phyloP scores from a whole-genome alignment of 1,140 invertebrate genomes.

The Drosophila ficusphila region DNA sequence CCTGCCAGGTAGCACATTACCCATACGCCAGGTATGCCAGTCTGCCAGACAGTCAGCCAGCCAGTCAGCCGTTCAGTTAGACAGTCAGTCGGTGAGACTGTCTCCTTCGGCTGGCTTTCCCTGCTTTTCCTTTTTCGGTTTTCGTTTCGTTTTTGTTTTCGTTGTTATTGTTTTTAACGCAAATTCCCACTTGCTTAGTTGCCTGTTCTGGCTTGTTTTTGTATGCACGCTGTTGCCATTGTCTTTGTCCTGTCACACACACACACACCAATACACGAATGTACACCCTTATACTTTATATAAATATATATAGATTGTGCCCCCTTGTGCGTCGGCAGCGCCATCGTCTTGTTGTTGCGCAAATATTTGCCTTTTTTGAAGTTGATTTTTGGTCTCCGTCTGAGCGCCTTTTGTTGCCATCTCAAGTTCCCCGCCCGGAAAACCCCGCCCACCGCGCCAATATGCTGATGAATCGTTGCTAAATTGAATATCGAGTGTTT shows the following conservation, averaged over 20 bases:
- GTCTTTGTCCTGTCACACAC: conserved; percentile 50
- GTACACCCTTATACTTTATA: neutral
- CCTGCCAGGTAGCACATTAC: conserved; percentile 50
- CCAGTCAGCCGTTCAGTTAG: conserved; percentile 45
- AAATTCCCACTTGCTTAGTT: conserved; percentile 81
- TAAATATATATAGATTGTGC: neutral
- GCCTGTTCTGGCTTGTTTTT: conserved; percentile 52
- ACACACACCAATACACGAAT: conserved; percentile 22
- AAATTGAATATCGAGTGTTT: conserved; percentile 81
- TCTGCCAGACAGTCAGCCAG: conserved; percentile 36
- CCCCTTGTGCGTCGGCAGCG: conserved; percentile 18
- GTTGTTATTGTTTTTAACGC: conserved; percentile 77
- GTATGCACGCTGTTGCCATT: conserved; percentile 52
- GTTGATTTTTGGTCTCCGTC: conserved; percentile 75
- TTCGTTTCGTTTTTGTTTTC: conserved; percentile 46
- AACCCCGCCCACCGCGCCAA: conserved; percentile 22
- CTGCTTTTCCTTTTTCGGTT: conserved; percentile 14
- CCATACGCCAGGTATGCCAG: conserved; percentile 53
- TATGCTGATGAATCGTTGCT: conserved; percentile 70
- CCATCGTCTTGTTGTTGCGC: conserved; percentile 57
- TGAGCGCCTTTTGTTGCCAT: conserved; percentile 75
- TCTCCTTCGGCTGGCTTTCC: conserved; percentile 22
- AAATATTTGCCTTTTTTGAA: conserved; percentile 81
- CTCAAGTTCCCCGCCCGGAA: conserved; percentile 35
- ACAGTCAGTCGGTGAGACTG: conserved; percentile 45